Conservation (phyloP, 2,888 invertebrate species). For the Hemicrepidius hirtus region DNA sequence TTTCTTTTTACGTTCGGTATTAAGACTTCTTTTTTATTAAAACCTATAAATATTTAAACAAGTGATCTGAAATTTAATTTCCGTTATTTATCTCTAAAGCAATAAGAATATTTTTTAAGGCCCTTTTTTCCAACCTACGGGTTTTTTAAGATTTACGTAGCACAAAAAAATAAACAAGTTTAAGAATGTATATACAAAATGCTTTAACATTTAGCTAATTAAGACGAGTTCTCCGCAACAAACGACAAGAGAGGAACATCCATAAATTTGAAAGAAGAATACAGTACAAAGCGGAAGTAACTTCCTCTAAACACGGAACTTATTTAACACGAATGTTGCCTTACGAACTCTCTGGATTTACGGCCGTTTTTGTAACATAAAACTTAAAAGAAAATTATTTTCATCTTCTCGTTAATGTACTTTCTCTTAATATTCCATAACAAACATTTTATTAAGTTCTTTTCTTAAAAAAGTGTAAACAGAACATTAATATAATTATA, state of each 20-base stretch:
- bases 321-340: slow-evolving; percentile 45
- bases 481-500: too few species aligned
- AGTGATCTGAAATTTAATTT: slow-evolving; percentile 14
- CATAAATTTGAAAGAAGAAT: slow-evolving; percentile 47
- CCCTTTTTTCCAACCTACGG: too few species aligned
- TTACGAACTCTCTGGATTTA: slow-evolving; percentile 15
- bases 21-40: background rate
- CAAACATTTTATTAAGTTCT: background rate
- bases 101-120: too few species aligned
- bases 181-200: slow-evolving; percentile 33
- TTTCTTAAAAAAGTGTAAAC: too few species aligned
- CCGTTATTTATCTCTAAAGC: background rate
- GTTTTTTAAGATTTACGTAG: background rate
- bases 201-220: slow-evolving; percentile 39
- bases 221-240: slow-evolving; percentile 42
- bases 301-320: slow-evolving; percentile 42
- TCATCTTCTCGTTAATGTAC: background rate
- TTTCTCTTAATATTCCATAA: background rate
- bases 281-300: slow-evolving; percentile 35
- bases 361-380: slow-evolving; percentile 18
- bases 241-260: slow-evolving; percentile 42
- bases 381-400: background rate
- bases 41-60: slow-evolving; percentile 15
- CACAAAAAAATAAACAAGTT: slow-evolving; percentile 26
- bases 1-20: background rate